phyloP scores from a whole-genome alignment of 37 sponge, comb jelly and placozoan genomes.

The Cladorhizidae sp. region DNA sequence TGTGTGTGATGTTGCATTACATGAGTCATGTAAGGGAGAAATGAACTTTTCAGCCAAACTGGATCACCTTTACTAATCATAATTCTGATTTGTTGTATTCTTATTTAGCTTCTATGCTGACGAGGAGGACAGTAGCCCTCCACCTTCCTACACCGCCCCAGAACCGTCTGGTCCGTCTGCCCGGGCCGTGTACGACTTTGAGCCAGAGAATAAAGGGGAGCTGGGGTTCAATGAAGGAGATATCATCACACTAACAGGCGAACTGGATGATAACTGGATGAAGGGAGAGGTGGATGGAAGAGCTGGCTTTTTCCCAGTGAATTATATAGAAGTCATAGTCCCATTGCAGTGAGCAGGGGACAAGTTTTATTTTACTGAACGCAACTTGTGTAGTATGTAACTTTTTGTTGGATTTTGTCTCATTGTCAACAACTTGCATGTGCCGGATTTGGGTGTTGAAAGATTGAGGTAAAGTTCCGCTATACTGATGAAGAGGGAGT shows the following conservation, averaged over 20 bases:
- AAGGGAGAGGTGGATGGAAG: conserved; percentile 86
- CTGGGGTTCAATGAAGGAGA: conserved; percentile 93
- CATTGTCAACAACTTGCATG: too few relatives aligned
- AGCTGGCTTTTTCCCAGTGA: conserved; percentile 86
- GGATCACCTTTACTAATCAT: too few relatives aligned
- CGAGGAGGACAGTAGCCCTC: conserved; percentile 30
- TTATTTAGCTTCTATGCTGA: conserved; percentile 5
- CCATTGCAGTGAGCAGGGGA: conserved; percentile 2
- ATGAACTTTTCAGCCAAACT: too few relatives aligned
- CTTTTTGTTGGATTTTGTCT: too few relatives aligned
- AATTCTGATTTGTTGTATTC: too few relatives aligned
- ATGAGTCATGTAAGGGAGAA: too few relatives aligned
- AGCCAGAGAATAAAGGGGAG: conserved; percentile 93
- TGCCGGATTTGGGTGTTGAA: too few relatives aligned
- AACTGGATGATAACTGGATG: conserved; percentile 96
- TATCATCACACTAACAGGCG: conserved; percentile 66
- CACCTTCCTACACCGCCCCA: conserved; percentile 47
- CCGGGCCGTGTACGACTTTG: conserved; percentile 94
- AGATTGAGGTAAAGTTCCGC: too few relatives aligned
- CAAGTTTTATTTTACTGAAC: too few relatives aligned
- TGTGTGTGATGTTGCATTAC: too few relatives aligned
- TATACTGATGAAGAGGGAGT: too few relatives aligned
- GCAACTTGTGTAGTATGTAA: too few relatives aligned
- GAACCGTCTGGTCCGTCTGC: conserved; percentile 42
- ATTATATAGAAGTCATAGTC: conserved; percentile 89